Conservation (phyloP, 2,113 vertebrate genomes). For the Vidua chalybeata region DNA sequence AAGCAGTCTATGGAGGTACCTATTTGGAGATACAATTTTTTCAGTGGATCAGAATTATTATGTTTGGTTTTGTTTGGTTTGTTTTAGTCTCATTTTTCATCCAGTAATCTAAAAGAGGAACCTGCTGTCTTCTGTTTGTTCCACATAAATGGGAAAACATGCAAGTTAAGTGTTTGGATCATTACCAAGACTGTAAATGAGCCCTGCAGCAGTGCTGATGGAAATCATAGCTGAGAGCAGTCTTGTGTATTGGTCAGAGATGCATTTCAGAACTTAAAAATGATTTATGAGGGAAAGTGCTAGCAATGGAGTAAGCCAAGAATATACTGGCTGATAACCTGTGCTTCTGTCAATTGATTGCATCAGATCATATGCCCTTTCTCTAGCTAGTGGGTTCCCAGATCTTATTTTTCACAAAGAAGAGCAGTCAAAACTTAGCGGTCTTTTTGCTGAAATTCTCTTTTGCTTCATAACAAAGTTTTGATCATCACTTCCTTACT, state of each 20-base stretch:
- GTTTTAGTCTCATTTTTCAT: neutral
- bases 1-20: neutral
- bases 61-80: neutral
- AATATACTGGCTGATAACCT: neutral
- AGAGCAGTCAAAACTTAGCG: neutral
- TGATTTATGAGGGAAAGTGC: neutral
- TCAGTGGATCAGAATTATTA: neutral
- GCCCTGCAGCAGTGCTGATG: neutral
- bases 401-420: neutral
- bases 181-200: neutral
- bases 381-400: neutral
- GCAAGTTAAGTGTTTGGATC: neutral
- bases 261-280: neutral
- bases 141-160: neutral
- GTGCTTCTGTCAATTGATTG: neutral
- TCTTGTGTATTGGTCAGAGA: neutral
- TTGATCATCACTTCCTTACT: neutral
- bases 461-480: neutral
- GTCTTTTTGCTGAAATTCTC: neutral
- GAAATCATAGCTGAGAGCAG: neutral
- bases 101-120: neutral
- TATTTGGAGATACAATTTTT: neutral
- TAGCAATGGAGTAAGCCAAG: neutral
- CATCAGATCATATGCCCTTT: neutral
- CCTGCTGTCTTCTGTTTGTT: slow-evolving; percentile 22